Evolutionary conservation across 2,888 invertebrate genomes (phyloP).

Genomic region (Agrochola lychnidis): DNA sequence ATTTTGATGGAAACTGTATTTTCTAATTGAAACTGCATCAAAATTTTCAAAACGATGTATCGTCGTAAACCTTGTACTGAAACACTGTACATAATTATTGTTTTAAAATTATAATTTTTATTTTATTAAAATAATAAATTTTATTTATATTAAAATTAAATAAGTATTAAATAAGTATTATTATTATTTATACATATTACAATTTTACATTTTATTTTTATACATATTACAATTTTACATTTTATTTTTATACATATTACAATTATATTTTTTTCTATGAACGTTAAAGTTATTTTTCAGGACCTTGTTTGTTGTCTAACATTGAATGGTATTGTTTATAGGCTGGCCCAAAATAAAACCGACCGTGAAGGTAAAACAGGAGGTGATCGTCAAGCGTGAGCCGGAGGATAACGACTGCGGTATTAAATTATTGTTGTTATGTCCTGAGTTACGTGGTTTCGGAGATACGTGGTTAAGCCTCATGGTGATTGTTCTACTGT

Average conservation of each 20-base stretch:
- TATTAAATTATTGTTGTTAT: conserved; percentile 33
- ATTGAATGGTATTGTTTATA: conserved; percentile 67
- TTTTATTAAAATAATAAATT: background rate
- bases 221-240: background rate
- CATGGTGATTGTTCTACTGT: too few species aligned
- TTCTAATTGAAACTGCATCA: too few species aligned
- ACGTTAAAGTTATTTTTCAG: conserved; percentile 17
- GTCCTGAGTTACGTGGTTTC: conserved; percentile 37
- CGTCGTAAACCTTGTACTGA: too few species aligned
- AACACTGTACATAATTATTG: too few species aligned
- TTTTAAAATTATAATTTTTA: too few species aligned
- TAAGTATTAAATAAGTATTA: too few species aligned
- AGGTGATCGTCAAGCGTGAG: conserved; percentile 82
- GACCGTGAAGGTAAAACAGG: conserved; percentile 80
- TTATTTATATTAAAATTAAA: background rate
- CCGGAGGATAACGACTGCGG: conserved; percentile 75
- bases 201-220: background rate
- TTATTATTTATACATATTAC: too few species aligned
- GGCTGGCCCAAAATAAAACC: conserved; percentile 73
- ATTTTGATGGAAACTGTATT: too few species aligned
- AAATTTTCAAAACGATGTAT: too few species aligned
- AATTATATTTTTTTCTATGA: background rate
- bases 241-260: background rate
- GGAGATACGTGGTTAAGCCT: too few species aligned
- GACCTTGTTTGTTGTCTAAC: conserved; percentile 27